A percentile compares a stretch with the other conserved stretches of the same genome.
These are phyloP conservation scores for Eulimnadia texana DNA, from an alignment of 1,140 invertebrate genomes.

Conservation along the genomic window DNA sequence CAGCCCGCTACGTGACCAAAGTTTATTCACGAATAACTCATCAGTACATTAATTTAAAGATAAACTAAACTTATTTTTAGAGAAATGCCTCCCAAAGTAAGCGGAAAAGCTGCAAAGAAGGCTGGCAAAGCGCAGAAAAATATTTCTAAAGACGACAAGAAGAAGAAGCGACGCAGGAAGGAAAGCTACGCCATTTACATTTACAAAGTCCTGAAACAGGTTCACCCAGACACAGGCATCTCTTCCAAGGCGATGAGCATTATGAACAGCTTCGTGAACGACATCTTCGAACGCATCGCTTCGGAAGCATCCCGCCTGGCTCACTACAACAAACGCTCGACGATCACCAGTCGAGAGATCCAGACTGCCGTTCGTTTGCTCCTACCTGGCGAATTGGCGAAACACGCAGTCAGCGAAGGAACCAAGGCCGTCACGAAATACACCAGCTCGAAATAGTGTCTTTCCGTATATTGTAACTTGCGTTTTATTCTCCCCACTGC, in stretches of 20 bases:
- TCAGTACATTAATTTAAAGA: too few species aligned
- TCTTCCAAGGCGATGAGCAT: constrained; percentile 36
- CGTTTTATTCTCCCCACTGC: background rate
- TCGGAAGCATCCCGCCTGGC: constrained; percentile 48
- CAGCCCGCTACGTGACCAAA: too few species aligned
- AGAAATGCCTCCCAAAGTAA: constrained; percentile 26
- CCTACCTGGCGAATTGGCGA: constrained; percentile 45
- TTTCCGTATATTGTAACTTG: background rate
- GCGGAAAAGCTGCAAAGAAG: constrained; percentile 34
- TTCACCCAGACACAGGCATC: constrained; percentile 52
- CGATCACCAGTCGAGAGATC: constrained; percentile 37
- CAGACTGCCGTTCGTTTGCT: constrained; percentile 44
- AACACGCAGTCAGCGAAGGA: constrained; percentile 42
- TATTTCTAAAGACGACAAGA: constrained; percentile 27
- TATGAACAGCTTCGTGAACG: constrained; percentile 45
- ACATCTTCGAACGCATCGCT: constrained; percentile 51
- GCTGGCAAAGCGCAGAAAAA: constrained; percentile 33
- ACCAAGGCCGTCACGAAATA: constrained; percentile 44
- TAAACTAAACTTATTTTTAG: background rate
- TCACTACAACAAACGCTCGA: constrained; percentile 47
- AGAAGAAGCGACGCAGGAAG: constrained; percentile 37
- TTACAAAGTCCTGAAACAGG: constrained; percentile 53
- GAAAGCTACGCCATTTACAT: constrained; percentile 53
- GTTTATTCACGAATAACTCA: too few species aligned
- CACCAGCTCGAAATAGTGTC: constrained; percentile 33